Percentiles rank a stretch among this genome's conserved stretches.
Conservation (phyloP, 2,888 invertebrate genomes). For the Sarcophaga subvicina region DNA sequence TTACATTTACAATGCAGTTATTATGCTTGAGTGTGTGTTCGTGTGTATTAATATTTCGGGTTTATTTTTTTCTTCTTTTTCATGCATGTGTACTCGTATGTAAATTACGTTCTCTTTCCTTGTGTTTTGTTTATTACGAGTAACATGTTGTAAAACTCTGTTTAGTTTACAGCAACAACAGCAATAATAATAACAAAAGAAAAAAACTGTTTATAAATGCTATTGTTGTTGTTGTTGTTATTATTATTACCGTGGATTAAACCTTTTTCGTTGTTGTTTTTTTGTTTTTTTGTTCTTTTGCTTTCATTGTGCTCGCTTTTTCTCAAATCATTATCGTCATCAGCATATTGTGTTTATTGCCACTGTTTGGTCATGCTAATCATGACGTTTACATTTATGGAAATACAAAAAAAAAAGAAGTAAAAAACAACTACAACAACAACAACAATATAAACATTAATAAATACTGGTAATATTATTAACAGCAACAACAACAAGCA, state of each 20-base stretch:
- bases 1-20: not conserved
- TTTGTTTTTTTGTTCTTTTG: not conserved
- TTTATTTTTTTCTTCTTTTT: no score
- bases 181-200: not conserved
- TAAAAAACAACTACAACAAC: not conserved
- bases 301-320: no score
- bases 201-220: constrained; percentile 9
- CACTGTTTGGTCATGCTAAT: constrained; percentile 54
- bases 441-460: not conserved
- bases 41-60: not conserved
- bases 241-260: constrained; percentile 5
- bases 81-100: not conserved
- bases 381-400: constrained; percentile 31
- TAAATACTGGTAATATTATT: not conserved
- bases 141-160: constrained; percentile 35
- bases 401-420: not conserved
- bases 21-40: not conserved
- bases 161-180: not conserved
- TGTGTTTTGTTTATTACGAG: constrained; percentile 30
- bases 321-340: not conserved
- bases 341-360: constrained; percentile 49
- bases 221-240: not conserved
- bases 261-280: not conserved
- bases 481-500: not conserved
- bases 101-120: constrained; percentile 6